Evolutionary conservation across 2,888 invertebrate species (phyloP).

Genomic region (Drosophila recens): DNA sequence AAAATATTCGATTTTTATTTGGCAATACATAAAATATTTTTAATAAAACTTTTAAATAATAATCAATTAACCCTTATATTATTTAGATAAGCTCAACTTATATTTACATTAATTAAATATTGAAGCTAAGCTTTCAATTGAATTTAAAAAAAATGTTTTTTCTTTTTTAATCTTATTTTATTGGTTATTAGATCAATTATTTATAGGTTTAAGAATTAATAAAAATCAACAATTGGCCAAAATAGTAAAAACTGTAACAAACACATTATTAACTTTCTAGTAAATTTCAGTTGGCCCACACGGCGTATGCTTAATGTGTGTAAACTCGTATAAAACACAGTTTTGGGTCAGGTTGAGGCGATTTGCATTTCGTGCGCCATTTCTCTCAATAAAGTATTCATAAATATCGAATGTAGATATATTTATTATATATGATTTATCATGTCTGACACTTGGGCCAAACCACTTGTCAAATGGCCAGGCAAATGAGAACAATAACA

Average conservation of each 20-base stretch:
- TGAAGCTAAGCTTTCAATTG: no score
- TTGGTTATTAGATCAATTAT: no score
- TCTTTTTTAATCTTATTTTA: no score
- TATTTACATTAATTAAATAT: no score
- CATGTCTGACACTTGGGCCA: constrained; percentile 79
- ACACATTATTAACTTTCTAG: background rate
- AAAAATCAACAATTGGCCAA: no score
- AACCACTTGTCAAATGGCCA: constrained; percentile 77
- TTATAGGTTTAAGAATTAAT: no score
- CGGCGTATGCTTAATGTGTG: constrained; percentile 59
- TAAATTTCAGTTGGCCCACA: constrained; percentile 28
- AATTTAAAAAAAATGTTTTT: no score
- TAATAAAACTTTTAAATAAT: no score
- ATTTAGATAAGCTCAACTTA: no score
- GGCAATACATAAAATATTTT: no score
- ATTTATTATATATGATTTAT: constrained; percentile 72
- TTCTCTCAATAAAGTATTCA: constrained; percentile 43
- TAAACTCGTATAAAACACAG: constrained; percentile 19
- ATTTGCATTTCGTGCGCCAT: constrained; percentile 46
- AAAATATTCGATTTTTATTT: no score
- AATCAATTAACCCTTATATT: no score
- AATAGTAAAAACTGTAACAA: background rate
- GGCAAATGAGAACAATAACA: constrained; percentile 51
- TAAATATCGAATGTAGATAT: constrained; percentile 35
- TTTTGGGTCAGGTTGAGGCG: constrained; percentile 49